Evolutionary conservation across 35 echinoderm and acorn worm species (phyloP).

Genomic region (Heliocidaris erythrogramma): DNA sequence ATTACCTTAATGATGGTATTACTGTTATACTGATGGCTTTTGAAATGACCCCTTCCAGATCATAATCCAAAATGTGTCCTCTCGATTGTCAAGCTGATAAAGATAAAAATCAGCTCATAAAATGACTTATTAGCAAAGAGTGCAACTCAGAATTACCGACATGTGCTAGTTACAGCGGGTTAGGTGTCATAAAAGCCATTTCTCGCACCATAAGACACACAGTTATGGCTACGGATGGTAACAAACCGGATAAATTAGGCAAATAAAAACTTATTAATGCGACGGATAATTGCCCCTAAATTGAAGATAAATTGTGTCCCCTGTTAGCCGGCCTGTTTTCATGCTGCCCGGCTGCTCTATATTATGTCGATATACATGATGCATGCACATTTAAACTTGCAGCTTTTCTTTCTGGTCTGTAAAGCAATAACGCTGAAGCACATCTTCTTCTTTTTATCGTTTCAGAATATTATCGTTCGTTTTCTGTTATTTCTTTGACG

Average conservation of each 20-base stretch:
- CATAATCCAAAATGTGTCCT: background rate
- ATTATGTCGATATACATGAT: background rate
- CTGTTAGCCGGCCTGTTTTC: background rate
- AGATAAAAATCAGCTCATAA: background rate
- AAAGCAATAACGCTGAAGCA: background rate
- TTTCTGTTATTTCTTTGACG: background rate
- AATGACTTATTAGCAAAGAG: background rate
- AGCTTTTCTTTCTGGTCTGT: background rate
- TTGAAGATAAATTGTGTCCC: constrained; percentile 36
- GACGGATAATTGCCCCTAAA: constrained; percentile 40
- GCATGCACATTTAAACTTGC: background rate
- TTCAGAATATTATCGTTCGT: background rate
- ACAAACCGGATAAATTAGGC: constrained; percentile 48
- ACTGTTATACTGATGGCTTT: background rate
- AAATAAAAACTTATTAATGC: constrained; percentile 51
- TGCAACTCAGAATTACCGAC: background rate
- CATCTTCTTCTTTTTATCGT: background rate
- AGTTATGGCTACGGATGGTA: background rate
- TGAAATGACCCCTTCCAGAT: background rate
- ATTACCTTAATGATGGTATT: background rate
- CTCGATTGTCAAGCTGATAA: constrained; percentile 2
- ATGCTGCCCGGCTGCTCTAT: background rate
- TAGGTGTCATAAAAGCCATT: constrained; percentile 9
- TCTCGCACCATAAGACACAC: constrained; percentile 13
- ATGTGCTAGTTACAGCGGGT: background rate